Base-by-base conservation (phyloP, 2,113 vertebrate species). In the Chaenocephalus aceratus region DNA sequence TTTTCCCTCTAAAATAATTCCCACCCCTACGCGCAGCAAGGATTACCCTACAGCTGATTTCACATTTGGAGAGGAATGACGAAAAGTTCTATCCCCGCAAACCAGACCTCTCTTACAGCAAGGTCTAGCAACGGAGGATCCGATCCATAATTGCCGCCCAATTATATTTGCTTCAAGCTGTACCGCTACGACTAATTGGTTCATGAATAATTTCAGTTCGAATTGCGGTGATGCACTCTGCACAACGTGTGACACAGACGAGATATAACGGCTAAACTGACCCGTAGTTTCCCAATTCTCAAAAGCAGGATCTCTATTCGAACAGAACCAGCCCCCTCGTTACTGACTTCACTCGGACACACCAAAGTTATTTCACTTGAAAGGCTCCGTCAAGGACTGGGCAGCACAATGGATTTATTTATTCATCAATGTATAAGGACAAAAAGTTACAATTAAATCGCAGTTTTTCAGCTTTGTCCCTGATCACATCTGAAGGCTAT, bases 151-250 rank as follows among this genome's bases (percentile, higher is more conserved):
- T 92, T 92, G 92, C 92, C 11, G 87, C 84, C 92, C 91, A 93
- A 92, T 92, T 93, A 90, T 88, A 93, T 90, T 90, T 89, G 85
- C 91, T 91, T 87, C 80, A 88, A 90, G 87, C 88, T 83, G 87
- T 61, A 91, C 85, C 26, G 78, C 82, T 56, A 26, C 78, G 57
- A 62, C 90, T 93, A 93, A 93, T 93, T 93, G 92, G 91, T 85
- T 91, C 85, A 90, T 90, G 91, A 90, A 91, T 92, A 91, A 91
- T 93, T 91, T 92, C 72, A 79, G 34, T 80, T 44, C 2, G 21
- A 76, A 78, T 72, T 10, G 63, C 75, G 26, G 81, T 3, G 46
- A 71, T 67, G 71, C 70, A 18, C 78, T 78, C 77, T 34, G 79
- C 74, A 52, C 88, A 72, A 73, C 45, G 71, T 66, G 85, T 77